Evolutionary conservation across 2,888 invertebrate genomes (phyloP).

Genomic region (Sinhomidia bicolor): DNA sequence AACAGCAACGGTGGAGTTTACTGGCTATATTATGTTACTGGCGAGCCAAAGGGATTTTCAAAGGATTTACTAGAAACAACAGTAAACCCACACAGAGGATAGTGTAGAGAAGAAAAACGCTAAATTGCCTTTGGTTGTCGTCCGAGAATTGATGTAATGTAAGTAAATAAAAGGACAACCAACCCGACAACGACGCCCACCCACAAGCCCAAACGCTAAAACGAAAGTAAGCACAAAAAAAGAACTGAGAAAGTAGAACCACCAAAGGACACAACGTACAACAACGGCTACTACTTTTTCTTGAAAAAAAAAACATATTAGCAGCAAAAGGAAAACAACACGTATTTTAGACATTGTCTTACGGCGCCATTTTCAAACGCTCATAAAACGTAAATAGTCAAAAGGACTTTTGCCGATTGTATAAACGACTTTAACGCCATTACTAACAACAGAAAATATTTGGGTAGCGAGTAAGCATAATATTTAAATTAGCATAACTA

Average conservation of each 20-base stretch:
- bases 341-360: too few relatives aligned
- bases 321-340: not conserved
- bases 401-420: too few relatives aligned
- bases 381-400: too few relatives aligned
- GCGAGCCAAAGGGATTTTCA: slow-evolving; percentile 50
- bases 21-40: slow-evolving; percentile 11
- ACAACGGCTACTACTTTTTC: not conserved
- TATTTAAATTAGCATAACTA: too few relatives aligned
- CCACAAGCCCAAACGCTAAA: not conserved
- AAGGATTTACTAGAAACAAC: slow-evolving; percentile 48
- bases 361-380: too few relatives aligned
- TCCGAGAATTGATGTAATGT: slow-evolving; percentile 46
- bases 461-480: not conserved
- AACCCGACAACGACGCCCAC: slow-evolving; percentile 38
- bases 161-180: slow-evolving; percentile 56
- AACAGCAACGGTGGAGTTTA: not conserved
- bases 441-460: too few relatives aligned
- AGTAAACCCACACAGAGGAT: slow-evolving; percentile 24
- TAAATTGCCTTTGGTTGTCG: slow-evolving; percentile 47
- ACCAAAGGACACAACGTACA: not conserved
- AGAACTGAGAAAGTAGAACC: not conserved
- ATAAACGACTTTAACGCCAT: too few relatives aligned
- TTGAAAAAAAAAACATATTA: not conserved
- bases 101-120: slow-evolving; percentile 1
- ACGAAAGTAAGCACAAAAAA: not conserved